Conservation (phyloP, 2,113 vertebrate genomes). For the Axis porcinus region DNA sequence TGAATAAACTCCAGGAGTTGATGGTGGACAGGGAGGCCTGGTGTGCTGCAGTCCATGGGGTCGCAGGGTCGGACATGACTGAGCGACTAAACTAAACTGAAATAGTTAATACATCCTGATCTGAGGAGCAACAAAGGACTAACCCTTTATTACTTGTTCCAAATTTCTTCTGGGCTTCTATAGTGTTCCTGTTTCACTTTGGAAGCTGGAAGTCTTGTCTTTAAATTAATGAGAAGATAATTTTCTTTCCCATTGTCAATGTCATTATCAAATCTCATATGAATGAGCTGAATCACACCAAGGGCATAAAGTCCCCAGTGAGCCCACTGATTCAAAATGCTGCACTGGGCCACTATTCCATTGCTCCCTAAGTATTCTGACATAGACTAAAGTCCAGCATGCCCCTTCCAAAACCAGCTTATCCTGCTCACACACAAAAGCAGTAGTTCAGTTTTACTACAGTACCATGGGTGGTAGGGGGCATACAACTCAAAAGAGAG, state of each 20-base stretch:
- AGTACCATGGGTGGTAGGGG: background rate
- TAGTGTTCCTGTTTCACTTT: background rate
- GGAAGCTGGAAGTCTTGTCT: background rate
- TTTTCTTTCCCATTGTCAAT: constrained; percentile 17
- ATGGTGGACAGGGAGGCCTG: background rate
- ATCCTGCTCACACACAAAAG: constrained; percentile 21
- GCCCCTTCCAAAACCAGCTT: constrained; percentile 26
- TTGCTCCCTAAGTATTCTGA: background rate
- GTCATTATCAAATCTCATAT: background rate
- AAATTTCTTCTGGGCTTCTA: constrained; percentile 8
- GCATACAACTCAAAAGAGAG: constrained; percentile 9
- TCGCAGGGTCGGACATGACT: background rate
- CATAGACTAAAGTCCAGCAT: background rate
- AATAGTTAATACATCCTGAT: background rate
- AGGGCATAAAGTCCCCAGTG: background rate
- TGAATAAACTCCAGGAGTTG: background rate
- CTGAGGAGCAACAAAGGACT: background rate
- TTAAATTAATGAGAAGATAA: constrained; percentile 7
- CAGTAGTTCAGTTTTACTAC: background rate
- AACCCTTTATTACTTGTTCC: background rate
- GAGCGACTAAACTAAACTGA: background rate
- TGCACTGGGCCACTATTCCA: background rate
- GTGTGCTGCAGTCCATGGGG: background rate
- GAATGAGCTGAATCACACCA: background rate
- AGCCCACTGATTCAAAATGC: background rate